Evolutionary conservation across 2,113 vertebrate species (phyloP).

Genomic region (Brachyhypopomus gauderio): DNA sequence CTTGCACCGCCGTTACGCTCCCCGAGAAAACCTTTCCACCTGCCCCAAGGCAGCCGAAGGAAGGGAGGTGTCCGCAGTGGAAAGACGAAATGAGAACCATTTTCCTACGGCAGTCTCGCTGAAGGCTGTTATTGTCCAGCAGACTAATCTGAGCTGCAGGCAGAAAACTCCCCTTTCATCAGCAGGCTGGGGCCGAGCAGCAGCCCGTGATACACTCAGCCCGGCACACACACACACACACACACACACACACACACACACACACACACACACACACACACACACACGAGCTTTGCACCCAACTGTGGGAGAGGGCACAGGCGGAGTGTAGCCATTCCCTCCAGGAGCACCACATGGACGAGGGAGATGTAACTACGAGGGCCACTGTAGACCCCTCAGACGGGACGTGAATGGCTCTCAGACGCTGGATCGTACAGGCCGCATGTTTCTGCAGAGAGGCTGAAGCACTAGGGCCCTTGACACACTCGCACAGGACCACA

Average conservation of each 20-base stretch:
- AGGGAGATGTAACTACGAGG: too few relatives aligned
- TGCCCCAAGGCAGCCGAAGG: slow-evolving; percentile 43
- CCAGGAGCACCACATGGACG: too few relatives aligned
- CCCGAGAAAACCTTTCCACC: slow-evolving; percentile 9
- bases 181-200: neutral
- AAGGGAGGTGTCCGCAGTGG: neutral
- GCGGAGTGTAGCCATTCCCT: too few relatives aligned
- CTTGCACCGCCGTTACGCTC: too few relatives aligned
- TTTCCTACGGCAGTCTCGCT: neutral
- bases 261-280: neutral
- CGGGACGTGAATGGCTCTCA: too few relatives aligned
- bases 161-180: slow-evolving; percentile 16
- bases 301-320: too few relatives aligned
- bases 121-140: slow-evolving; percentile 30
- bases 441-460: too few relatives aligned
- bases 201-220: slow-evolving; percentile 1
- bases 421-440: too few relatives aligned
- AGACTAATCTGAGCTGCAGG: slow-evolving; percentile 49
- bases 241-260: slow-evolving; percentile 12
- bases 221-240: neutral
- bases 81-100: neutral
- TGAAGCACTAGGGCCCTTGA: too few relatives aligned
- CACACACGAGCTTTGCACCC: slow-evolving; percentile 19
- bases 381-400: too few relatives aligned
- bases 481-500: too few relatives aligned